A percentile compares a stretch with the other conserved stretches of the same genome.
Evolutionary conservation across 2,113 vertebrate species (phyloP).

Genomic region (Myrmecobius fasciatus): DNA sequence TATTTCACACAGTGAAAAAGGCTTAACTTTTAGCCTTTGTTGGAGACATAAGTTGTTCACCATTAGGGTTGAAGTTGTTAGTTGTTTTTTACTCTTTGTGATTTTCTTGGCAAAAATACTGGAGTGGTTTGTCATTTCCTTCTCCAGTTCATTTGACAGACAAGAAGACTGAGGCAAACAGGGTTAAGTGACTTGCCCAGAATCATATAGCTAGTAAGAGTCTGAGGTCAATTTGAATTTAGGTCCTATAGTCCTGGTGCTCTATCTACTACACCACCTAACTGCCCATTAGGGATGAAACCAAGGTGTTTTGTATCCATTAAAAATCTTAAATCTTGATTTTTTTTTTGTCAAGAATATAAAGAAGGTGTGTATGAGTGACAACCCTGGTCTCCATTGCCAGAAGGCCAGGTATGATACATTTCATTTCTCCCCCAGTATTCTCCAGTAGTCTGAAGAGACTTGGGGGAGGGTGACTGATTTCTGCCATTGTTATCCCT

Average conservation of each 20-base stretch:
- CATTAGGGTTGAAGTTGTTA: neutral
- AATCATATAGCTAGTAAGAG: neutral
- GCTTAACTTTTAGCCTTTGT: neutral
- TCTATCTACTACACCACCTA: no score
- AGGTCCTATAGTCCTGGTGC: no score
- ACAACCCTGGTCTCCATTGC: neutral
- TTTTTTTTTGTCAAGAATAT: neutral
- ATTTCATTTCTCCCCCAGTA: neutral
- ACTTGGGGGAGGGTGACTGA: neutral
- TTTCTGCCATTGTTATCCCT: neutral
- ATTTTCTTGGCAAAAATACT: no score
- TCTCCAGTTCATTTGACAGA: no score
- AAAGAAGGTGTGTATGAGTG: neutral
- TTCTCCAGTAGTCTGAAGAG: neutral
- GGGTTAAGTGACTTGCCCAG: neutral
- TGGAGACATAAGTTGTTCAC: neutral
- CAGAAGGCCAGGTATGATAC: neutral
- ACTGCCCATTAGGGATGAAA: neutral
- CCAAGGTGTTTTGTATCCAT: neutral
- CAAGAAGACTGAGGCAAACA: neutral
- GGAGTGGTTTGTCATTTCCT: no score
- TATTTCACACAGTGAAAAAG: neutral
- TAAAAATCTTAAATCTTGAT: neutral
- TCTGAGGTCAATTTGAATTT: neutral
- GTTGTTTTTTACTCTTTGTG: no score